Evolutionary conservation across 2,888 invertebrate genomes (phyloP).

Genomic region (Hartigia nigra): DNA sequence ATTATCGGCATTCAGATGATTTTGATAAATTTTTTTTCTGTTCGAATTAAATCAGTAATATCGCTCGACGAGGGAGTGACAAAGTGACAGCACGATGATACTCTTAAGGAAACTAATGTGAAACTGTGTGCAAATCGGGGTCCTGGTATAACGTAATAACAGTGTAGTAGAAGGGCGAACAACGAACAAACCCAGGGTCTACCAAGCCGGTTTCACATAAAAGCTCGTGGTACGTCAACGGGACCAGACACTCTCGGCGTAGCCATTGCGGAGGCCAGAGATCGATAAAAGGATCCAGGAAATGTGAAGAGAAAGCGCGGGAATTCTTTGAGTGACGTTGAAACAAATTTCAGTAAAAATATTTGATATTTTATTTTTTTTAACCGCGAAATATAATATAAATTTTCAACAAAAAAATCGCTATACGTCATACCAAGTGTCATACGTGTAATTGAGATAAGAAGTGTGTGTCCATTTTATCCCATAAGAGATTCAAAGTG

Average conservation of each 20-base stretch:
- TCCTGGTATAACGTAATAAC: not conserved
- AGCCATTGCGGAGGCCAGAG: conserved; percentile 31
- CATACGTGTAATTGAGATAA: not conserved
- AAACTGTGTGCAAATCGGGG: not conserved
- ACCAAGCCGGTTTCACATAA: conserved; percentile 56
- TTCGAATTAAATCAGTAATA: not conserved
- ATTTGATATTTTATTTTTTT: not conserved
- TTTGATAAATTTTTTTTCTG: not conserved
- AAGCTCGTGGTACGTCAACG: conserved; percentile 53
- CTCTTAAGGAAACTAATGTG: not conserved
- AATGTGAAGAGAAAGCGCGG: not conserved
- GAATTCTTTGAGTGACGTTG: not conserved
- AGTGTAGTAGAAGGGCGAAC: conserved; percentile 36
- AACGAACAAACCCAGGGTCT: conserved; percentile 53
- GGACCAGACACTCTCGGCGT: conserved; percentile 51
- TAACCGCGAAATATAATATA: not conserved
- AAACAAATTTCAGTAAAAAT: not conserved
- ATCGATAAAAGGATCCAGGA: conserved; percentile 15
- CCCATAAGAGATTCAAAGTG: not conserved
- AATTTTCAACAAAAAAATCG: not conserved
- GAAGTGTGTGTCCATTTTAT: not conserved
- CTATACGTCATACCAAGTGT: not conserved
- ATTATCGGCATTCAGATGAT: no score
- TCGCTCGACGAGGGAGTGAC: not conserved
- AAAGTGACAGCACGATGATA: not conserved